Conservation (phyloP, 2,113 vertebrate species). For the Himantopus leucocephalus region DNA sequence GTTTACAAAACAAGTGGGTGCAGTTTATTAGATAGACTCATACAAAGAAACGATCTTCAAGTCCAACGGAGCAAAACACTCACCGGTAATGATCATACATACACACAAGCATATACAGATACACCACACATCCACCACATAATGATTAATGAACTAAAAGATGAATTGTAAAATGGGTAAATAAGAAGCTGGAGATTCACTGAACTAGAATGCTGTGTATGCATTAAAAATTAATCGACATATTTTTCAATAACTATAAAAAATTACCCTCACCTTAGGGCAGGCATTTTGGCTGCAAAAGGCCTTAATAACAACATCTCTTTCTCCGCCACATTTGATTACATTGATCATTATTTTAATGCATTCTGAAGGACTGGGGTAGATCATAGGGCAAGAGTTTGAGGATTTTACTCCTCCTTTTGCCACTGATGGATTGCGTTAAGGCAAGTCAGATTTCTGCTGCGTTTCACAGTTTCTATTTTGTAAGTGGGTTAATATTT, state of each 20-base stretch:
- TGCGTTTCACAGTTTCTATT: conserved; percentile 10
- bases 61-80: neutral
- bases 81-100: fast-evolving
- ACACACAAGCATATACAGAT: neutral
- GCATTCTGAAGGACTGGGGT: neutral
- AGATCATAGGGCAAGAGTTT: neutral
- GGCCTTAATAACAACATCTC: neutral
- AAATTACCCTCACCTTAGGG: neutral
- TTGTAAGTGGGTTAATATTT: conserved; percentile 53
- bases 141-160: neutral
- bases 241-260: neutral
- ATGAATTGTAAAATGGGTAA: neutral
- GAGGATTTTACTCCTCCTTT: conserved; percentile 8
- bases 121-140: fast-evolving
- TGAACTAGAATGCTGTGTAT: neutral
- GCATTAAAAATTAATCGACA: neutral
- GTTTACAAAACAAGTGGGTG: neutral
- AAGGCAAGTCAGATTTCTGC: conserved; percentile 33
- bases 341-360: neutral
- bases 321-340: neutral
- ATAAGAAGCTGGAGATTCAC: neutral
- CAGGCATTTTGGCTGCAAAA: neutral
- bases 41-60: neutral
- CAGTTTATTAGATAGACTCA: neutral
- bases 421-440: neutral